Percentiles rank a stretch among this genome's conserved stretches.
Evolutionary conservation across 2,113 vertebrate genomes (phyloP).

Genomic region (Smithornis capensis): DNA sequence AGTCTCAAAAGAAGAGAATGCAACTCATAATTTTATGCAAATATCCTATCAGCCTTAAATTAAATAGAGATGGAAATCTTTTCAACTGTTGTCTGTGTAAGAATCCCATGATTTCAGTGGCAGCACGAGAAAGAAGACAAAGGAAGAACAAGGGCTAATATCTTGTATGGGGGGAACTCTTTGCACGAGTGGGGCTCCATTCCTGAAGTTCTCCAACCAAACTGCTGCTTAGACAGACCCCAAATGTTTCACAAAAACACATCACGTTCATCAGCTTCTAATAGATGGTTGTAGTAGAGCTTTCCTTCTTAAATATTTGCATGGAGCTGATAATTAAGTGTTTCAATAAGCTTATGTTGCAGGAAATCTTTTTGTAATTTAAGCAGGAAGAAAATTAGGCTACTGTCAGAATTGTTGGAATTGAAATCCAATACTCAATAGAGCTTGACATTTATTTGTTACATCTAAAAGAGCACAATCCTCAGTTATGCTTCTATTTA

Average conservation of each 20-base stretch:
- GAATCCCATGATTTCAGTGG: background rate
- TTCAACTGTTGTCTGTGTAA: background rate
- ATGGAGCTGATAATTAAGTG: background rate
- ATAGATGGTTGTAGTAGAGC: background rate
- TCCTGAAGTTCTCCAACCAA: background rate
- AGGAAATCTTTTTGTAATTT: background rate
- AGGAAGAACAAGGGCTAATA: background rate
- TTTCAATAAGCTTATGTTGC: background rate
- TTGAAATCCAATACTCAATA: background rate
- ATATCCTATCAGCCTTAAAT: constrained; percentile 3
- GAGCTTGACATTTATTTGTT: background rate
- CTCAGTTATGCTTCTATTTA: background rate
- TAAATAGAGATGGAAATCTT: background rate
- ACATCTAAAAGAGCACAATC: background rate
- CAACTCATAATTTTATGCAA: constrained; percentile 38
- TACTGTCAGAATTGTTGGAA: background rate
- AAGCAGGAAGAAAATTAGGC: background rate
- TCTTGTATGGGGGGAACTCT: background rate
- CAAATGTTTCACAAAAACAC: background rate
- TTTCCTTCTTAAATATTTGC: background rate
- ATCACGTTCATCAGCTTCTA: background rate
- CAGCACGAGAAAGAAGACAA: background rate
- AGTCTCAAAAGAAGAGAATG: background rate
- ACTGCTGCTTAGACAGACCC: background rate
- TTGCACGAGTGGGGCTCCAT: background rate